Evolutionary conservation across 2,797 vertebrate species (phyloP).

Genomic region (Anabacerthia variegaticeps): DNA sequence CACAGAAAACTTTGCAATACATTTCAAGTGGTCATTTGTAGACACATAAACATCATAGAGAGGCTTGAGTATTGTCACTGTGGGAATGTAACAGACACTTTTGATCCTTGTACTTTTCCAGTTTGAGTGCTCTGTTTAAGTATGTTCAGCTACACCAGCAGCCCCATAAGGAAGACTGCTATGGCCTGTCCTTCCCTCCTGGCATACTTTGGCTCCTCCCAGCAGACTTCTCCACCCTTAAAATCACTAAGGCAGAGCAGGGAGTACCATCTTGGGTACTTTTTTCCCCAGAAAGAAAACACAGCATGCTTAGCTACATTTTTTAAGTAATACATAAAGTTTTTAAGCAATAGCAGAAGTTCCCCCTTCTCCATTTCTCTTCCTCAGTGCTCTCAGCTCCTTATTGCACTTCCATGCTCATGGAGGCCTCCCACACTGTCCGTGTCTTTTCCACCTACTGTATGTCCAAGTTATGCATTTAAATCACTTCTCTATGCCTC

Average conservation of each 20-base stretch:
- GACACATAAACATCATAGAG: not conserved
- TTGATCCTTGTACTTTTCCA: not conserved
- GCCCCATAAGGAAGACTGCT: not conserved
- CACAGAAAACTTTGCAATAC: not conserved
- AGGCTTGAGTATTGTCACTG: not conserved
- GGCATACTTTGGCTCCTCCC: not conserved
- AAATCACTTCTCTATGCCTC: not conserved
- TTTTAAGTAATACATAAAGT: not conserved
- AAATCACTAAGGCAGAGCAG: not conserved
- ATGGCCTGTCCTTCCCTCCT: not conserved
- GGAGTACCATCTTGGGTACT: not conserved
- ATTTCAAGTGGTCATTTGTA: not conserved
- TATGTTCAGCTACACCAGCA: not conserved
- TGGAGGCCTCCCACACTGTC: not conserved
- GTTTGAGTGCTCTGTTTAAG: not conserved
- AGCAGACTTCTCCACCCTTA: not conserved
- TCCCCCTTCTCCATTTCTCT: not conserved
- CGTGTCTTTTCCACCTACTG: not conserved
- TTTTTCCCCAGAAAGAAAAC: not conserved
- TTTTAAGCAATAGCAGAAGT: not conserved
- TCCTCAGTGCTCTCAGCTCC: not conserved
- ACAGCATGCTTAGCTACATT: not conserved
- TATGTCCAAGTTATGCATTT: not conserved
- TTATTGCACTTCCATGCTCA: not conserved
- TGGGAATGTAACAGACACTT: not conserved